Base-by-base conservation (phyloP, 2,888 invertebrate species). In the Agonopterix alstromeriana region DNA sequence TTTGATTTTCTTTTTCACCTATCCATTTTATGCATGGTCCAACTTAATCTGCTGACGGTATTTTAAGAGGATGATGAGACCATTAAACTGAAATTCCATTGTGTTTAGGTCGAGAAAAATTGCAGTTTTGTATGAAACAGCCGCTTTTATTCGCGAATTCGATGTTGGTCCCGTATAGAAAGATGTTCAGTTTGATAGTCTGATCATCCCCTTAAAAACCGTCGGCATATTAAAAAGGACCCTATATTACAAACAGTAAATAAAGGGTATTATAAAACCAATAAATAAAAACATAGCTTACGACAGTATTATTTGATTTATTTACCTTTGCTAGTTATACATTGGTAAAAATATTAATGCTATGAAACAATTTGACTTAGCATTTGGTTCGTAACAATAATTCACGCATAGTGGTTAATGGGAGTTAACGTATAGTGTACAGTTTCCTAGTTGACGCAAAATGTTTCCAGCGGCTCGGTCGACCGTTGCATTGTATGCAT, bases 301-400 rank as follows among this genome's bases (percentile, higher is more conserved):
- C 62, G 77, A 81, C 73, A 82, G 82, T 82, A 77, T 82, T 76
- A 82, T 84, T 83, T 84, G 86, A 87, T 88, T 88, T 87, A 87
- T 85, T 86, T 82, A 85, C 84, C 83, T 79, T 84, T 83, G 86
- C 84, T 85, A 83, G 77, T 83, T 82, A 84, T 80, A 87, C 86
- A 88, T 83, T 84, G 85, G 86, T 87, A 88, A 86, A 86, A 87
- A 84, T 77, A 85, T 84, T 79, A 82, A 85, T 84, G 84, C 77
- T 85, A 85, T 83, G 81, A 85, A 87, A 85, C 76, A 87, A 78
- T 77, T 78, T 85, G 84, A 85, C 84, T 77, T 82, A 85, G 83
- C 85, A 80, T 86, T 85, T 82, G 82, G 82, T 82, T 82, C 73
- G 67, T 76, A 75, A 80, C 67, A 75, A 75, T 73, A 73, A 78